Base-by-base conservation (phyloP, 1,140 invertebrate genomes). In the Hormaphis cornu region DNA sequence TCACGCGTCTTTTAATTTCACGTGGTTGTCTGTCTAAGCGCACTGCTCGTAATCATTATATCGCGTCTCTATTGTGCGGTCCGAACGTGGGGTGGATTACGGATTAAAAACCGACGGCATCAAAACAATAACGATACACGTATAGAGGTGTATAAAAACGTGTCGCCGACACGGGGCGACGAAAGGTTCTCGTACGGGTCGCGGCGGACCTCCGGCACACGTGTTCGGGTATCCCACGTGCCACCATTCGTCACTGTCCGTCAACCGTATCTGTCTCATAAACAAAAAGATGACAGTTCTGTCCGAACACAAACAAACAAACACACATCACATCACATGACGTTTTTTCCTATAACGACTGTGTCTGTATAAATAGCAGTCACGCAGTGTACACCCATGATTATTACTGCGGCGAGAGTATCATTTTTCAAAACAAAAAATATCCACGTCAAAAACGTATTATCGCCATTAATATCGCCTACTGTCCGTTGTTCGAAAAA, bases 381-480 rank as follows among this genome's bases (percentile, higher is more conserved):
- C 30, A 33, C 30, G 30, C 30, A 33, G 30, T 33, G 16, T 50
- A 20, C 1, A 2, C n/a, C 18, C 22, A 20, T 8, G 54, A 40
- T 58, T 40, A 58, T 58, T 40, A 58, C 9, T 33, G 30, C 9
- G 9, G 30, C 20, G 26, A 58, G 20, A 9, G 54, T 40, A 24
- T 58, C 54, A 40, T 58, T 58, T 58, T 58, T 58, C 54, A 58
- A 58, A 58, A 58, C 54, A 16, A 58, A n/a, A n/a, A 40, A 58
- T 40, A 40, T 58, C 54, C 33, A 9, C 35, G 20, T 24, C 54
- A 35, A 58, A 58, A 58, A 53, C 16, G 52, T 53, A 53, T 28
- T 53, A 53, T 53, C 30, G 30, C 30, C 30, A 53, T 53, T 53
- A 53, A n/a, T n/a, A n/a, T n/a, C n/a, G n/a, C n/a, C n/a, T n/a